Evolutionary conservation across 1,140 invertebrate species (phyloP).

Genomic region (Lepidurus apus): DNA sequence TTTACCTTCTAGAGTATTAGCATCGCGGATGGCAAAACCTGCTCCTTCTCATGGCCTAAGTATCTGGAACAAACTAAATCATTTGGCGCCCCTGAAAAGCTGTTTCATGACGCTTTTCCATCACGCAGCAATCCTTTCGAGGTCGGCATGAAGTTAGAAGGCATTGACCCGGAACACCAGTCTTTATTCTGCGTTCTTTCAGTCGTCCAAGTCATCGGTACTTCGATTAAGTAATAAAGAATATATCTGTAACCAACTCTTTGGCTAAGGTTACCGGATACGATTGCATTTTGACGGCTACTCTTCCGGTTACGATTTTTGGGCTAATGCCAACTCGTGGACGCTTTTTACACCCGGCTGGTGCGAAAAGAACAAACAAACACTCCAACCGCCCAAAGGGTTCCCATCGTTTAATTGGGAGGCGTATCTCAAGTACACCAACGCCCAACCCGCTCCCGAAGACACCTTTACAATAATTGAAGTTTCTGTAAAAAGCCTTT

Average conservation of each 20-base stretch:
- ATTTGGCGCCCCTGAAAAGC: conserved; percentile 64
- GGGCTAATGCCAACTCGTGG: conserved; percentile 83
- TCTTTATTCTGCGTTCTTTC: conserved; percentile 81
- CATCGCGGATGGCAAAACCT: conserved; percentile 50
- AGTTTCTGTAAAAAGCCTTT: background rate
- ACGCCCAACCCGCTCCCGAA: conserved; percentile 65
- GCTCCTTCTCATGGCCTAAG: conserved; percentile 64
- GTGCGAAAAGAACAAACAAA: conserved; percentile 74
- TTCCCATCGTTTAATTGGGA: conserved; percentile 68
- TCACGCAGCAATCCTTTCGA: conserved; percentile 65
- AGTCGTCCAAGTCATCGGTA: conserved; percentile 68
- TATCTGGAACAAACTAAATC: conserved; percentile 64
- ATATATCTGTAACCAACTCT: background rate
- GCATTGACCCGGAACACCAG: conserved; percentile 86
- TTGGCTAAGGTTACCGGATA: conserved; percentile 63
- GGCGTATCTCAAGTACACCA: conserved; percentile 71
- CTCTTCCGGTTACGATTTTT: conserved; percentile 84
- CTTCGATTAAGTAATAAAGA: conserved; percentile 25
- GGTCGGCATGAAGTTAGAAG: conserved; percentile 87
- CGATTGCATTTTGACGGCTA: conserved; percentile 90
- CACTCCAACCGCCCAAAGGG: conserved; percentile 67
- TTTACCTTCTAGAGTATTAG: conserved; percentile 51
- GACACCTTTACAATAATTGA: background rate
- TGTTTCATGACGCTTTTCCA: conserved; percentile 71
- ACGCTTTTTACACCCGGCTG: conserved; percentile 91